Base-by-base conservation (phyloP, 2,113 vertebrate genomes). In the Rana temporaria region DNA sequence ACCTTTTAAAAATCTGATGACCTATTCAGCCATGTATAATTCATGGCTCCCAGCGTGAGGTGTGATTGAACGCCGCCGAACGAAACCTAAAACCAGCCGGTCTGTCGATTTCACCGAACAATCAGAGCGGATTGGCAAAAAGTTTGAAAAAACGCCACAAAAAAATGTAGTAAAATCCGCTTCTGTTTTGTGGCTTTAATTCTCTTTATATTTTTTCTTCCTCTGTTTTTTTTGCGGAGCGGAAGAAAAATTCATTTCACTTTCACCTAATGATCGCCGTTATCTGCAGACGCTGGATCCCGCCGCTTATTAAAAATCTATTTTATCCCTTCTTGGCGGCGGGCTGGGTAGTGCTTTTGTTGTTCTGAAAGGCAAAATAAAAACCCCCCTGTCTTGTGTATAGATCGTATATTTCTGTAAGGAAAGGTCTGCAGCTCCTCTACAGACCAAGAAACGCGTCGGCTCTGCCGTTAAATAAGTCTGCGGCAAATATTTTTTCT, bases 1-100 rank as follows among this genome's bases (percentile, higher is more conserved):
- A n/a, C 15, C 71, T 19, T 32, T 60, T 38, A 60, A 59, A 74
- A 56, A 62, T 75, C 60, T 75, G 59, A 42, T 75, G 72, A 75
- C 72, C 72, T 75, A 75, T 59, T 42, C 56, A 75, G 56, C 20
- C 19, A 75, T 75, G 72, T 75, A 42, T 75, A 75, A 75, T 75
- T 60, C 72, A 75, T 75, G 72, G 30, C 12, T 60, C 72, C 38
- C 72, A 20, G 72, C 57, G 56, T 57, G 72, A 75, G 56, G 72
- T 60, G 63, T 65, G 72, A 75, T 34, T 75, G 72, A 75, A 75
- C 16, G 32, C 56, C 42, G 59, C 57, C 6, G 19, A 62, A 62
- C 60, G 12, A 75, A 75, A 75, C 9, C 42, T 62, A 75, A 62
- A 42, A 19, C 32, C 32, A 19, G 56, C 2, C 18, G 56, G 32